Evolutionary conservation across 2,113 vertebrate species (phyloP), one percentile per base, ranked within the genome.

Genomic region (Saccopteryx leptura): DNA sequence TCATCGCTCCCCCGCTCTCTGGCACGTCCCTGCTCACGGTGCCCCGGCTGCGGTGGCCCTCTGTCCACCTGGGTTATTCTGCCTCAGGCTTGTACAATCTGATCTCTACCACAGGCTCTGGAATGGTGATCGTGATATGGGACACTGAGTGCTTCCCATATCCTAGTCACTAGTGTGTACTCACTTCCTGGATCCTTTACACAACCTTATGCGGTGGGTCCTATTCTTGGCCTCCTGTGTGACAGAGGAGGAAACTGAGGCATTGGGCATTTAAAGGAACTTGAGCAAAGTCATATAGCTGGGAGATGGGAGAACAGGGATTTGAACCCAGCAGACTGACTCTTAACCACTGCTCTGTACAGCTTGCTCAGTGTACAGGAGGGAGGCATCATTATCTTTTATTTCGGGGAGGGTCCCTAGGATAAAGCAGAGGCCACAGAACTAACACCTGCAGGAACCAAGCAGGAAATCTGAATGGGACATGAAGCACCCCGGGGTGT

Each of bases 181-280:
- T 80, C 31, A 58, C 21, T 72, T 91, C 26, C 19, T 80, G 33
- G 18, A 61, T 17, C 15, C 31, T 28, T n/a, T 58, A 48, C 39
- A 75, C 48, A 56, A 23, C 61, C 23, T 58, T 71, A 39, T 60
- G 5, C 39, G 50, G 17, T 15, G 15, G 39, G 39, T 87, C 26
- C 17, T 60, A 9, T 80, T 69, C 26, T 23, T 61, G 28, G 54
- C 52, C 87, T 61, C 26, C 39, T 3, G 0, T 87, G 39, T 71
- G 63, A 61, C 39, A 61, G 15, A 71, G 21, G 82, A 79, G 83
- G 74, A 79, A 11, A 87, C 33, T 13, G 91, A 68, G 24, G 72
- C 91, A 24, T 63, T 15, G 28, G 39, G 24, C 26, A 61, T 24
- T 66, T 79, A 48, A 50, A 87, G 63, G 74, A 79, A 23, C 5